Evolutionary conservation across 1,140 invertebrate genomes (phyloP), one percentile per base, ranked within the genome.

Genomic region (Amphibalanus amphitrite): DNA sequence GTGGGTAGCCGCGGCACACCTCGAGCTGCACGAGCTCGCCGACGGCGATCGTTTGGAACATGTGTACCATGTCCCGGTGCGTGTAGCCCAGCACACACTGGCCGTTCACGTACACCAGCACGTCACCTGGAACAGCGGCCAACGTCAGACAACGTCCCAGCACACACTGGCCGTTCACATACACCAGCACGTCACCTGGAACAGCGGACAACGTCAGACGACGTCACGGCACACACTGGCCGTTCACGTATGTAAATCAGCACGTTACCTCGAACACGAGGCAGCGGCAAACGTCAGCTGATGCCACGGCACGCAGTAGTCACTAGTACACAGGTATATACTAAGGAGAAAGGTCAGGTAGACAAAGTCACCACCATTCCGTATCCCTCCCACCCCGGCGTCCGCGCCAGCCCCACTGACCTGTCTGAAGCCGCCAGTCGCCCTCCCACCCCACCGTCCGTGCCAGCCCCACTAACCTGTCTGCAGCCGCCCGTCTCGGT

Each of bases 261-360:
- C 23, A 99, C 92, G 83, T 98, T 96, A 47, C 96, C 95, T 80
- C 84, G 81, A 80, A 59, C 47, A n/a, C n/a, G n/a, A n/a, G n/a
- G n/a, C n/a, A 23, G 20, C 10, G 47, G 38, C n/a, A n/a, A n/a
- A n/a, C n/a, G n/a, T n/a, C n/a, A n/a, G n/a, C n/a, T n/a, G n/a
- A n/a, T n/a, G n/a, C n/a, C 96, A 97, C 23, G 98, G 82, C 0
- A 99, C 96, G 78, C 91, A 94, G n/a, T n/a, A n/a, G n/a, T n/a
- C n/a, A n/a, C n/a, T n/a, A n/a, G n/a, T n/a, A n/a, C n/a, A n/a
- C n/a, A n/a, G n/a, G n/a, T n/a, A n/a, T n/a, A n/a, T n/a, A n/a
- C n/a, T n/a, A n/a, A n/a, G n/a, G n/a, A n/a, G n/a, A n/a, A n/a
- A n/a, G n/a, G n/a, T n/a, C n/a, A n/a, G n/a, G n/a, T n/a, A n/a